Base-by-base conservation (phyloP, 2,113 vertebrate genomes). In the Reinhardtius hippoglossoides region DNA sequence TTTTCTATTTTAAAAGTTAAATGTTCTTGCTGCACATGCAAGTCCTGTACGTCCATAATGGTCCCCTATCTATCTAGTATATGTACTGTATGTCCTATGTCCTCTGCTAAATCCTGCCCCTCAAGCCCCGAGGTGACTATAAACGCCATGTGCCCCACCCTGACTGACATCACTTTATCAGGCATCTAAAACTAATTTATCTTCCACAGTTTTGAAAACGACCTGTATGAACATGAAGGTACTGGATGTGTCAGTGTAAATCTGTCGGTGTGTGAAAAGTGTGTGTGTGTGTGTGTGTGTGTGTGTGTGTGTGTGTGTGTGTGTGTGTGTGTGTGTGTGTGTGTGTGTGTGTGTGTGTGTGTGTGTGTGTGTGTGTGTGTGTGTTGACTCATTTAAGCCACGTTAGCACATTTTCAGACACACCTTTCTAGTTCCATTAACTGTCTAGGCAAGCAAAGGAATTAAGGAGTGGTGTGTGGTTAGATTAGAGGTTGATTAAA, bases 381-480 rank as follows among this genome's bases (percentile, higher is more conserved):
- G 37, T 57, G 42, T 58, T 88, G 79, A 89, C 67, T 90, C 81
- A 86, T 85, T 86, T 5, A 12, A 74, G 78, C 70, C 80, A 86
- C 73, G 77, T 89, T 85, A 73, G 81, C 87, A 81, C 71, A 92
- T 80, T 46, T 81, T 61, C 54, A 91, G 91, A 90, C 92, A 94
- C 94, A 78, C 93, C 94, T 92, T 91, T 83, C 65, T 74, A 71
- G 61, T 27, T 80, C 65, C 23, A 58, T 57, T 65, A 81, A 82
- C 63, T 92, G 92, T 91, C 89, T 83, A 74, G 92, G 88, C 93
- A 94, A 86, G 94, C 81, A 67, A 27, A 91, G 92, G 92, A 94
- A 94, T 94, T 80, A 92, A 76, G 94, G 92, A 85, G 93, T 75
- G 91, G 89, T 73, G 64, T 70, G 56, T 9, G 62, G 80, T 62